These are phyloP conservation scores for Eristalinus aeneus DNA, from an alignment of 2,888 invertebrate genomes.

Conservation along the genomic window DNA sequence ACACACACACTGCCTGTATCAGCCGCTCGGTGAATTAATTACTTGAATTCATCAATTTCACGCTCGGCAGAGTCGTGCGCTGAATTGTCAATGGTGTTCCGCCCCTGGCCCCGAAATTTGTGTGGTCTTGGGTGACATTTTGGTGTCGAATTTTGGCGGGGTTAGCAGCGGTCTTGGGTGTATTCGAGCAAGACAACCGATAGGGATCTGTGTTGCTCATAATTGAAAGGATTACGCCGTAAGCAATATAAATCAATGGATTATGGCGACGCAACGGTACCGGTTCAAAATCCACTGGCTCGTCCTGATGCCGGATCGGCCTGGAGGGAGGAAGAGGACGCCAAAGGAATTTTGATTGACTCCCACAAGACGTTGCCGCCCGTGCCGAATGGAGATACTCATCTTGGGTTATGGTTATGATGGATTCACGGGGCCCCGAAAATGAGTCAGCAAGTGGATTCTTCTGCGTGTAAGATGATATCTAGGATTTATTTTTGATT, in stretches of 20 bases:
- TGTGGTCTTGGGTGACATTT: constrained; percentile 34
- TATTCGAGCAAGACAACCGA: constrained; percentile 32
- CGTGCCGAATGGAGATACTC: background rate
- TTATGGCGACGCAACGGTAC: constrained; percentile 28
- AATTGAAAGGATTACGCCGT: constrained; percentile 55
- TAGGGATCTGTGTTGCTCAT: constrained; percentile 44
- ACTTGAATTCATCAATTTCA: constrained; percentile 72
- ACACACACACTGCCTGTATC: constrained; percentile 14
- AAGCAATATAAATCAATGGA: constrained; percentile 59
- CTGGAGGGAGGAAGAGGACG: background rate
- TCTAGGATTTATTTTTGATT: constrained; percentile 14
- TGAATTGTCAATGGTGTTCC: constrained; percentile 41
- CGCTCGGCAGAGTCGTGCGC: constrained; percentile 56
- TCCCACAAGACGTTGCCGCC: background rate
- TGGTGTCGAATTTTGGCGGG: constrained; percentile 8
- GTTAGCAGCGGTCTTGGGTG: background rate
- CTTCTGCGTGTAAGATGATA: constrained; percentile 23
- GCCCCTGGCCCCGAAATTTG: constrained; percentile 9
- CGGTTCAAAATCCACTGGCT: constrained; percentile 30
- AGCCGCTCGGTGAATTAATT: constrained; percentile 71
- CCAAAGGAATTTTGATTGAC: constrained; percentile 36
- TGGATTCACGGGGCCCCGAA: constrained; percentile 3
- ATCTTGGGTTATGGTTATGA: constrained; percentile 4
- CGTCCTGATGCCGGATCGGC: background rate
- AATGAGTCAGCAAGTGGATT: constrained; percentile 22